Evolutionary conservation across 2,113 vertebrate species (phyloP), one percentile per base, ranked within the genome.

Genomic region (Aix galericulata): DNA sequence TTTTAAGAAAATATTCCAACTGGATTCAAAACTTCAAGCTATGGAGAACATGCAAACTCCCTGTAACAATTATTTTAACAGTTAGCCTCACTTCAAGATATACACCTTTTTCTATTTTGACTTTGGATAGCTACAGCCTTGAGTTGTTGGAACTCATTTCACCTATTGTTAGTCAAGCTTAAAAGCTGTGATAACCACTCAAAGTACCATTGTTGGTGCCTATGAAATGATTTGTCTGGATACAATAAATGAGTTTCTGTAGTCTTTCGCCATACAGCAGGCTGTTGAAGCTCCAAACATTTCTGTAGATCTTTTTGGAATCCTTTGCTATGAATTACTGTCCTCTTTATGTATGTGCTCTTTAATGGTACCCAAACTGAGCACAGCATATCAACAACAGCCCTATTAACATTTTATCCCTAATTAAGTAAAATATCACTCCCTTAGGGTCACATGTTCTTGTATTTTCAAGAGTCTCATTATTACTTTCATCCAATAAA

Each of bases 1-100:
- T 20, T 79, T 94, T 50, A 91, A 26, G 26, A 60, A 79, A 95
- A 94, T 88, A 97, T 93, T 97, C 85, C 91, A 95, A 91, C 85
- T 68, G 46, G 11, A 88, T 95, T 95, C 23, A 83, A 83, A 83
- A 40, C 42, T 64, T 77, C 23, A 83, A 64, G 38, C 66, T 77
- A 63, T 0, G 85, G 38, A 90, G 8, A 81, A 77, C 82, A 78
- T 32, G 68, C 64, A 86, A 31, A 9, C 14, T 81, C 13, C 11
- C 7, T 0, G 0, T 13, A 83, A 52, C 4, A 48, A 46, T 60
- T 63, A 88, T 21, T 91, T 90, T 26, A 64, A 71, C 27, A 55
- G 46, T 36, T 40, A 78, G 34, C 8, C 25, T 60, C 29, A 55
- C 63, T 67, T 88, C 36, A 71, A 52, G 59, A 48, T n/a, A 56